Conservation (phyloP, 1,140 invertebrate genomes). For the Chironomus striatipennis region DNA sequence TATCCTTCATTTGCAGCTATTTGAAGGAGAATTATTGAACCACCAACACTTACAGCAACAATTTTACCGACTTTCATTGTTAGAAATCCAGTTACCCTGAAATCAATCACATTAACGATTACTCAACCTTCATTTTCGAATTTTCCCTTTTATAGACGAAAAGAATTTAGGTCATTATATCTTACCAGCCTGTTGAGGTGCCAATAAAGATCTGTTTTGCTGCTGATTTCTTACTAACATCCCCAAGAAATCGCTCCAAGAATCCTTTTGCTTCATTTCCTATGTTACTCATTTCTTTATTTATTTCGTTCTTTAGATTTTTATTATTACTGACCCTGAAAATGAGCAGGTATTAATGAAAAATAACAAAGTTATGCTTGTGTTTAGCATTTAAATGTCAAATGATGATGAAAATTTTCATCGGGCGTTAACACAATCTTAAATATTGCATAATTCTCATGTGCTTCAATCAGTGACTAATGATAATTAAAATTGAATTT, state of each 20-base stretch:
- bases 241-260: slow-evolving; percentile 62
- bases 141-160: neutral
- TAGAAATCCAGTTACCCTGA: slow-evolving; percentile 78
- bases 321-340: neutral
- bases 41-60: slow-evolving; percentile 78
- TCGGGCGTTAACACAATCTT: neutral
- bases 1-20: slow-evolving; percentile 88
- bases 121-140: neutral
- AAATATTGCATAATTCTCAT: neutral
- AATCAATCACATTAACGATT: slow-evolving; percentile 28
- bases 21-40: slow-evolving; percentile 80
- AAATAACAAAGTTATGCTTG: too few species aligned
- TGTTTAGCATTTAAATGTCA: too few species aligned
- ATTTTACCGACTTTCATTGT: slow-evolving; percentile 88
- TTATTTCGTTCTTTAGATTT: slow-evolving; percentile 24
- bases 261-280: slow-evolving; percentile 55
- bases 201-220: slow-evolving; percentile 82
- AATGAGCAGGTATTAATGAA: neutral
- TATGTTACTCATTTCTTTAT: slow-evolving; percentile 48
- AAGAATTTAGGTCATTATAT: neutral
- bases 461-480: neutral
- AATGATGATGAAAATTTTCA: too few species aligned
- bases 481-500: neutral
- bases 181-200: slow-evolving; percentile 78
- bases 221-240: slow-evolving; percentile 72